Conservation (phyloP, 2,113 vertebrate genomes). For the Leptocoma aspasia region DNA sequence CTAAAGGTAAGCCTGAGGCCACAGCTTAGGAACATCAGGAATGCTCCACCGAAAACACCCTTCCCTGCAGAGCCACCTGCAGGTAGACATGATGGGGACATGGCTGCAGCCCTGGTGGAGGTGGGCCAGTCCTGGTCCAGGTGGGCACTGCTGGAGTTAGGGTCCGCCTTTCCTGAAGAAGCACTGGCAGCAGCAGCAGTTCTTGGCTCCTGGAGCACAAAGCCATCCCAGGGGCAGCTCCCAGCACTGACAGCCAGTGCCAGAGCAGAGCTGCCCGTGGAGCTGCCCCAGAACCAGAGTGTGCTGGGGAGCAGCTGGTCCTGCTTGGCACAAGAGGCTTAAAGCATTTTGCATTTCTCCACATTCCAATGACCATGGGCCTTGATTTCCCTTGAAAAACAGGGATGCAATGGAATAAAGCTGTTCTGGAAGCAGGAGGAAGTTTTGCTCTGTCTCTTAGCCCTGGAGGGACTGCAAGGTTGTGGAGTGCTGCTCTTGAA, state of each 20-base stretch:
- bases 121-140: neutral
- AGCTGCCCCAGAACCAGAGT: neutral
- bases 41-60: neutral
- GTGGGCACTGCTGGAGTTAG: neutral
- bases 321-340: neutral
- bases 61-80: neutral
- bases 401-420: neutral
- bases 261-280: fast-evolving
- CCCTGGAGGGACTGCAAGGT: neutral
- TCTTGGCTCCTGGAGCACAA: neutral
- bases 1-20: neutral
- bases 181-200: neutral
- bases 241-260: fast-evolving
- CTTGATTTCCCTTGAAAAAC: neutral
- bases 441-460: neutral
- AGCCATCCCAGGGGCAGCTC: neutral
- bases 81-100: neutral
- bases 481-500: neutral
- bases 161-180: neutral
- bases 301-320: neutral
- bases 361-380: fast-evolving
- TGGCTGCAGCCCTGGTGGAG: fast-evolving
- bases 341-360: neutral
- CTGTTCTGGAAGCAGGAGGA: neutral
- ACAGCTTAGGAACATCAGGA: neutral